A percentile compares a stretch with the other conserved stretches of the same genome.
phyloP scores from a whole-genome alignment of 1,140 invertebrate species.

The Anoplophora glabripennis region DNA sequence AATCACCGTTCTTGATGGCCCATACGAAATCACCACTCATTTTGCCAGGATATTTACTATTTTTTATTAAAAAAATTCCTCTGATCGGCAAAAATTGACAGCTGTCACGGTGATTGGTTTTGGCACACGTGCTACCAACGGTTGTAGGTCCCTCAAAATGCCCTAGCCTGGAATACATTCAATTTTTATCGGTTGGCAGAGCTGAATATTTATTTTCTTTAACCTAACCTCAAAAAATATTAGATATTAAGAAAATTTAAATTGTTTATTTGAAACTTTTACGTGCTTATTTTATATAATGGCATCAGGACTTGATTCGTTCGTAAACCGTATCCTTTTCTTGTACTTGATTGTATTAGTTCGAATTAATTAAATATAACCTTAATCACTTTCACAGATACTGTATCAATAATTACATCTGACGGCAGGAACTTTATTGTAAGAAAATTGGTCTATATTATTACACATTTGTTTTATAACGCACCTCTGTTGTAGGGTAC shows the following conservation, averaged over 20 bases:
- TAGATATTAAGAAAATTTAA: no score
- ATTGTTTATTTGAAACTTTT: no score
- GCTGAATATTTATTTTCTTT: no score
- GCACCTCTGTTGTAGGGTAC: constrained; percentile 64
- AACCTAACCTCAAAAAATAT: no score
- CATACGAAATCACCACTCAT: constrained; percentile 73
- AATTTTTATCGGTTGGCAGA: no score
- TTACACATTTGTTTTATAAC: constrained; percentile 16
- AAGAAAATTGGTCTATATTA: constrained; percentile 50
- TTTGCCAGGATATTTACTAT: constrained; percentile 9
- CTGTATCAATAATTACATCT: constrained; percentile 90
- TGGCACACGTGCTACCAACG: neutral
- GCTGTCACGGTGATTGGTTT: constrained; percentile 4
- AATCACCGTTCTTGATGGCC: constrained; percentile 92
- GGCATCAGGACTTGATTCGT: constrained; percentile 15
- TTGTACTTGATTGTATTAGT: neutral
- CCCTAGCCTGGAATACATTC: no score
- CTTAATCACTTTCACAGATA: constrained; percentile 57
- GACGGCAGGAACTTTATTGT: constrained; percentile 95
- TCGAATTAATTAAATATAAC: neutral
- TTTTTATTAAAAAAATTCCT: constrained; percentile 19
- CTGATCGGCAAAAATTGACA: neutral
- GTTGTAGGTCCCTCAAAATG: no score
- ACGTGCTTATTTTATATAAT: neutral
- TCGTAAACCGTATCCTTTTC: constrained; percentile 17